These are phyloP conservation scores for Microcebus tavaratra DNA, from an alignment of 2,113 vertebrate species.

Conservation along the genomic window DNA sequence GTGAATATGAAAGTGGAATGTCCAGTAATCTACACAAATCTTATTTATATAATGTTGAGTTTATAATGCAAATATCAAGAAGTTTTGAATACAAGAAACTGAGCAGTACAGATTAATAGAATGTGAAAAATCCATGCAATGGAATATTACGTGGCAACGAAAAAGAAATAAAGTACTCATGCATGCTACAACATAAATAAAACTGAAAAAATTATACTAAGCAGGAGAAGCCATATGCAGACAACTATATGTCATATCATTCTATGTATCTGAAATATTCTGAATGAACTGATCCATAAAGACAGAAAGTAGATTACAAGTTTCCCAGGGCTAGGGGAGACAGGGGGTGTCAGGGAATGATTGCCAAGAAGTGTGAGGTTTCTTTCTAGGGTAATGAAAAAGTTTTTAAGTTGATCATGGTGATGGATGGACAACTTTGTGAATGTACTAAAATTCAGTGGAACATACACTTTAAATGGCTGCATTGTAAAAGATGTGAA, in stretches of 20 bases:
- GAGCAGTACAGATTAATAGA: neutral
- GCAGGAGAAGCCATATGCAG: neutral
- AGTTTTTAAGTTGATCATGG: neutral
- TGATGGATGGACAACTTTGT: too few species aligned
- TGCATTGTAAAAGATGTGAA: too few species aligned
- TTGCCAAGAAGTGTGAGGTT: too few species aligned
- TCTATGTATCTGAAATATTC: neutral
- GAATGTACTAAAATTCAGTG: neutral
- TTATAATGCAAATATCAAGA: neutral
- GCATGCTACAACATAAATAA: neutral
- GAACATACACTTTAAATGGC: neutral
- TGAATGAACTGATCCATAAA: neutral
- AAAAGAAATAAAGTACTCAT: neutral
- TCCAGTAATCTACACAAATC: neutral
- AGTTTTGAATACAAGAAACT: neutral
- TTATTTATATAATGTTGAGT: neutral
- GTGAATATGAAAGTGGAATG: neutral
- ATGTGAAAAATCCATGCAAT: too few species aligned
- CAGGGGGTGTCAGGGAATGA: fast-evolving
- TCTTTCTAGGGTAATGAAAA: neutral
- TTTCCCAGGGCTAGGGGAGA: too few species aligned
- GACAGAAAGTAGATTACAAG: neutral
- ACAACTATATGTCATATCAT: neutral
- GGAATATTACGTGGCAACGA: neutral
- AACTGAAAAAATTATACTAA: neutral